A percentile compares a stretch with the other conserved stretches of the same genome.
These are phyloP conservation scores for Bergia sp. DNA, from an alignment of 92 coral and sea anemone species.

Conservation along the genomic window DNA sequence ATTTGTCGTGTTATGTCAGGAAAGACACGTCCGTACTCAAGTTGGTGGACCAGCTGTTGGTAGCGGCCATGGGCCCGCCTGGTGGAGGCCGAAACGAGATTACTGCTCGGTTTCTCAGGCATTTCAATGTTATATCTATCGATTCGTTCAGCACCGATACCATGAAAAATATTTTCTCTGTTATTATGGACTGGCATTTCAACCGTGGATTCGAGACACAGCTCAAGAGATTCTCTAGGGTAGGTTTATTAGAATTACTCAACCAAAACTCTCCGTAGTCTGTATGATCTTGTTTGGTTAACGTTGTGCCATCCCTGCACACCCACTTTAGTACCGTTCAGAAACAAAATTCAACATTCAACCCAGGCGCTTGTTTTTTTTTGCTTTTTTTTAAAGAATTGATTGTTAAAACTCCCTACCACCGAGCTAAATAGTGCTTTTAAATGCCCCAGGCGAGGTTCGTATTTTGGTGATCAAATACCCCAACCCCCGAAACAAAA, in stretches of 20 bases:
- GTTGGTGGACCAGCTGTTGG: conserved; percentile 86
- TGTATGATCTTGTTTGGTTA: too few relatives aligned
- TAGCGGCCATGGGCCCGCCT: conserved; percentile 98
- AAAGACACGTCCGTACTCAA: conserved; percentile 88
- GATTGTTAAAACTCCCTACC: too few relatives aligned
- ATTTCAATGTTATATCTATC: conserved; percentile 92
- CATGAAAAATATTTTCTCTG: conserved; percentile 94
- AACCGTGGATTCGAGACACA: conserved; percentile 95
- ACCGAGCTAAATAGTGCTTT: too few relatives aligned
- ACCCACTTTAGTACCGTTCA: too few relatives aligned
- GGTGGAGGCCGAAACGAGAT: conserved; percentile 98
- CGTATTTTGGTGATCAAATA: too few relatives aligned
- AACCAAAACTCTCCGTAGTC: neutral
- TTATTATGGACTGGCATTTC: conserved; percentile 99
- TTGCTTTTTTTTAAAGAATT: too few relatives aligned
- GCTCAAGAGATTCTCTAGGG: conserved; percentile 93
- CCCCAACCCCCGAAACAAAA: too few relatives aligned
- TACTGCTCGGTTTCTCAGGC: conserved; percentile 91
- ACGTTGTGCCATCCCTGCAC: too few relatives aligned
- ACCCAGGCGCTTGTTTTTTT: too few relatives aligned
- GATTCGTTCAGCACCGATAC: conserved; percentile 93
- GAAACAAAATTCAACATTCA: too few relatives aligned
- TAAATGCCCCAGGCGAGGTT: too few relatives aligned
- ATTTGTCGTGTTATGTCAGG: conserved; percentile 47
- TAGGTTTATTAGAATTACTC: conserved; percentile 15